Evolutionary conservation across 2,113 vertebrate genomes (phyloP), one percentile per base, ranked within the genome.

Genomic region (Sinocyclocheilus anshuiensis): DNA sequence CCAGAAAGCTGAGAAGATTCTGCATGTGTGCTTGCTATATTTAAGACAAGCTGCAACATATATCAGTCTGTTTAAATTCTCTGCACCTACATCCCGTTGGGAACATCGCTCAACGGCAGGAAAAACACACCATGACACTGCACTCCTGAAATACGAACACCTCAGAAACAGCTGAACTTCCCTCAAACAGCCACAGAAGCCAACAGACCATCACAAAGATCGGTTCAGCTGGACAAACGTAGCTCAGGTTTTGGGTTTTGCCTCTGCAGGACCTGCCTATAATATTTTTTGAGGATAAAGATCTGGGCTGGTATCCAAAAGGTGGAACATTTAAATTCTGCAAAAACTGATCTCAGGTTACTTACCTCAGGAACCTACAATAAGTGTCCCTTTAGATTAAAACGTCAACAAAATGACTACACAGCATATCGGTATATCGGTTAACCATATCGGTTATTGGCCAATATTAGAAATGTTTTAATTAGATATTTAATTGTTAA

Each of bases 81-180:
- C 22, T 39, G 39, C 39, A 39, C 39, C 39, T 39, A 39, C 39
- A 39, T 7, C 39, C 39, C 39, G 6, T 39, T 39, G 39, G 39
- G 10, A 48, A 33, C 36, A 2, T 75, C 0, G 26, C 1, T 59
- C 81, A 61, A 42, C 67, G 72, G 57, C 83, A 88, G 29, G 75
- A 84, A 20, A 89, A 86, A 81, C 77, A 81, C 61, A 59, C 33
- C 59, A 33, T 16, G 67, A 72, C 65, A 80, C 10, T 6, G 24
- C 53, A 39, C 29, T 82, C 50, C 63, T 84, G 86, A 85, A 59
- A 69, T 42, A 81, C 12, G 33, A 79, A 57, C 48, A 71, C 63
- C 53, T 77, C 39, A 11, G 8, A 4, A 76, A 18, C 20, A 55
- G 2, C 24, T 48, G 26, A 75, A 65, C 1, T 5, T 20, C 7